Conservation (phyloP, 2,797 vertebrate species). For the Onychomys leucogaster region DNA sequence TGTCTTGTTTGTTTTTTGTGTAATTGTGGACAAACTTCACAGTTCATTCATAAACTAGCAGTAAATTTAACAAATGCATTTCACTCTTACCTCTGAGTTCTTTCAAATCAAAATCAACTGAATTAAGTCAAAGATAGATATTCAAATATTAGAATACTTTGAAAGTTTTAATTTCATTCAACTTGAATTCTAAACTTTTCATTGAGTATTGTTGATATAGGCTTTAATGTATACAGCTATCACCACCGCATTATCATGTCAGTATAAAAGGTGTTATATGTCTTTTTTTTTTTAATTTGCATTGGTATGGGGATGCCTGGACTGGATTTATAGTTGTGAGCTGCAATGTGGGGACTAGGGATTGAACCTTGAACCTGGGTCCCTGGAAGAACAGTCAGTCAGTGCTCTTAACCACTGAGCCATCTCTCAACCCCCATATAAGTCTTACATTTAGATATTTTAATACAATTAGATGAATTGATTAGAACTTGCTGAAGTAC, state of each 20-base stretch:
- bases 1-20: slow-evolving; percentile 35
- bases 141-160: neutral
- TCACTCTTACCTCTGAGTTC: neutral
- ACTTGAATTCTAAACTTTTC: slow-evolving; percentile 60
- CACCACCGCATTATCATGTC: slow-evolving; percentile 31
- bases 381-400: neutral
- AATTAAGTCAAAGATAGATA: neutral
- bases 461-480: slow-evolving; percentile 11
- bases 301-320: too few relatives aligned
- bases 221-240: neutral
- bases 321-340: neutral
- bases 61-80: neutral
- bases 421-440: neutral
- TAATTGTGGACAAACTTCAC: slow-evolving; percentile 31
- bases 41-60: neutral
- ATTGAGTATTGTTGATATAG: slow-evolving; percentile 19
- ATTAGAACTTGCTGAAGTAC: slow-evolving; percentile 46
- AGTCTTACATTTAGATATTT: slow-evolving; percentile 41
- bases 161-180: slow-evolving; percentile 43
- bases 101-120: neutral
- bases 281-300: neutral
- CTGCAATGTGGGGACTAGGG: neutral
- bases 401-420: neutral
- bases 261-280: neutral
- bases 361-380: neutral